A percentile compares a stretch with the other conserved stretches of the same genome.
Evolutionary conservation across 2,888 invertebrate species (phyloP).

Genomic region (Brachyopa scutellaris): DNA sequence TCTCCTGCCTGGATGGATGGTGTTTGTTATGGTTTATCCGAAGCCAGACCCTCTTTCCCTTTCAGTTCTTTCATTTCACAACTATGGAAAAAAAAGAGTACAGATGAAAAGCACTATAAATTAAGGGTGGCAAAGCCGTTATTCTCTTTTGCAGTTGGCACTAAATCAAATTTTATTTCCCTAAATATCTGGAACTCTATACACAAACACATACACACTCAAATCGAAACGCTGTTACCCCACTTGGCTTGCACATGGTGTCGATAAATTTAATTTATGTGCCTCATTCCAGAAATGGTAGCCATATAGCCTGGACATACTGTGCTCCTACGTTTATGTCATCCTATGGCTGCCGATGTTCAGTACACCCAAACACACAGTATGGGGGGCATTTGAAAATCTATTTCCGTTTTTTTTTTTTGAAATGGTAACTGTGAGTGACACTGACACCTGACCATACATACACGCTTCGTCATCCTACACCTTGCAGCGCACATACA

Average conservation of each 20-base stretch:
- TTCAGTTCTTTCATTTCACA: too few species aligned
- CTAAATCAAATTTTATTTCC: slow-evolving; percentile 82
- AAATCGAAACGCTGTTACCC: slow-evolving; percentile 22
- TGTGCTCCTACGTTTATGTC: slow-evolving; percentile 54
- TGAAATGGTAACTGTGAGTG: slow-evolving; percentile 58
- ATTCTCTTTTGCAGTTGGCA: slow-evolving; percentile 74
- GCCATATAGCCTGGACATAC: slow-evolving; percentile 43
- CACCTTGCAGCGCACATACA: slow-evolving; percentile 57
- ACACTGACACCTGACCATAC: slow-evolving; percentile 68
- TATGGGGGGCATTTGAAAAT: slow-evolving; percentile 45
- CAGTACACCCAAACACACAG: slow-evolving; percentile 23
- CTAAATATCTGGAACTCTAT: slow-evolving; percentile 68
- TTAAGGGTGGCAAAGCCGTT: slow-evolving; percentile 68
- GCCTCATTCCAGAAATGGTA: slow-evolving; percentile 40
- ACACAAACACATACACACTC: slow-evolving; percentile 34
- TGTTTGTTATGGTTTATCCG: slow-evolving; percentile 55
- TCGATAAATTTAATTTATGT: slow-evolving; percentile 81
- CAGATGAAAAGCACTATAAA: slow-evolving; percentile 56
- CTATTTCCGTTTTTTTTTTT: slow-evolving; percentile 34
- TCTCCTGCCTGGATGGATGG: slow-evolving; percentile 6
- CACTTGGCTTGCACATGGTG: slow-evolving; percentile 77
- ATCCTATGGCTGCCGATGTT: slow-evolving; percentile 33
- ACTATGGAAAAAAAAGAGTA: slow-evolving; percentile 12
- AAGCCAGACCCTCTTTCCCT: background rate
- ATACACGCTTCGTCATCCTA: slow-evolving; percentile 25